Conservation (phyloP, 2,113 vertebrate genomes). For the Odobenus rosmarus region DNA sequence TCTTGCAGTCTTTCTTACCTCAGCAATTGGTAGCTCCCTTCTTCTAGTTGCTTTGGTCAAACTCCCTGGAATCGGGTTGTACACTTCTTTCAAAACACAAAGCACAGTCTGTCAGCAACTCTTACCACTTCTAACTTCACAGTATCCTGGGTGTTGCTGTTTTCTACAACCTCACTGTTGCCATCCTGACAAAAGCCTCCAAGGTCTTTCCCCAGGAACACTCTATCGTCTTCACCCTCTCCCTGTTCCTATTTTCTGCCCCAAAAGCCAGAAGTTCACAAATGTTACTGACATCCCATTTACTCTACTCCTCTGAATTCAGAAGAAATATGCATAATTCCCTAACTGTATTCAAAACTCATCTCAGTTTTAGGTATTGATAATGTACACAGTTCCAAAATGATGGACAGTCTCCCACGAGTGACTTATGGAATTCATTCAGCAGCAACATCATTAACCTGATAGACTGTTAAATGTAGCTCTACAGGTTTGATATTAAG, state of each 20-base stretch:
- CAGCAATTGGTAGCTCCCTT: neutral
- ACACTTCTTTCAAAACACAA: neutral
- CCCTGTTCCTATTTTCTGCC: neutral
- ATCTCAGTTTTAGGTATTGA: neutral
- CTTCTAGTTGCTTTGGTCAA: neutral
- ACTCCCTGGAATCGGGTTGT: neutral
- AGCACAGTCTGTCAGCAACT: neutral
- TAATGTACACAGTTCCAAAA: neutral
- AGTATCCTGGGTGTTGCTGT: neutral
- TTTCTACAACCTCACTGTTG: neutral
- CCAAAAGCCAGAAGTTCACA: neutral
- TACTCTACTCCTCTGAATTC: neutral
- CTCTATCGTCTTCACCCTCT: neutral
- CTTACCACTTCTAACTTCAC: neutral
- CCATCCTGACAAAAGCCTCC: neutral
- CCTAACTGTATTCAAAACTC: neutral
- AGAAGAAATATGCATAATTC: neutral
- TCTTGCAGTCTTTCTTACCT: neutral
- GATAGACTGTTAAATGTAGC: conserved; percentile 29
- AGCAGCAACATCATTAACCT: neutral
- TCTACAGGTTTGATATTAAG: neutral
- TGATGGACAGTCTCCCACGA: neutral
- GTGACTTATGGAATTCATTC: neutral
- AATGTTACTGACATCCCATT: neutral
- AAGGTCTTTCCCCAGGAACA: neutral